phyloP scores from a whole-genome alignment of 2,888 invertebrate species.

The Coronaproctus castanopsis region DNA sequence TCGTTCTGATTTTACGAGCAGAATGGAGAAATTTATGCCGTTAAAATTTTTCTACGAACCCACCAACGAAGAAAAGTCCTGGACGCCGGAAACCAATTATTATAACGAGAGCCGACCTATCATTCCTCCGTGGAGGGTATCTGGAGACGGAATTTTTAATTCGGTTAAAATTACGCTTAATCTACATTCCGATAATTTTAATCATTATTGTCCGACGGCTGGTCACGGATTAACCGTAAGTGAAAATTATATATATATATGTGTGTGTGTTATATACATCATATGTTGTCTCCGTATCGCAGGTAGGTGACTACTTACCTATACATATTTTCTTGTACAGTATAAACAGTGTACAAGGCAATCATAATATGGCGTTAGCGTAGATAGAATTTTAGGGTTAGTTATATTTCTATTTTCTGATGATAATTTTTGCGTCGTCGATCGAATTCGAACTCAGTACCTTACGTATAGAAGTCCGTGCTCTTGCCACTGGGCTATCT shows the following conservation, averaged over 20 bases:
- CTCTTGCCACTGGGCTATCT: no score
- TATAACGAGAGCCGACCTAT: slow-evolving; percentile 1
- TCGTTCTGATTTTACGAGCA: no score
- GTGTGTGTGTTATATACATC: no score
- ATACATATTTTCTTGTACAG: background rate
- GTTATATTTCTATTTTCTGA: no score
- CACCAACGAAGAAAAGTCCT: slow-evolving; percentile 1
- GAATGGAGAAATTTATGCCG: background rate
- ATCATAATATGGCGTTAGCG: background rate
- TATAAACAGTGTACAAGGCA: background rate
- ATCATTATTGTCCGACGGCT: slow-evolving; percentile 5
- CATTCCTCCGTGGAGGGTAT: slow-evolving; percentile 14
- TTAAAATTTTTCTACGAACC: background rate
- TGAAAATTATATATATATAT: background rate
- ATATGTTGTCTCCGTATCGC: no score
- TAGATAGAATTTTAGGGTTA: background rate
- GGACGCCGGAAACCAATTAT: slow-evolving; percentile 12
- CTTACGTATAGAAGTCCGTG: no score
- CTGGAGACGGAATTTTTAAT: slow-evolving; percentile 11
- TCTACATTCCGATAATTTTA: background rate
- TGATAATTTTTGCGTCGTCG: no score
- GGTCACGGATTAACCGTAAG: slow-evolving; percentile 14
- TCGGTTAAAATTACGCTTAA: slow-evolving; percentile 11
- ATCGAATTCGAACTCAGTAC: no score
- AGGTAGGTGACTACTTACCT: background rate